Evolutionary conservation across 2,797 vertebrate genomes (phyloP).

Genomic region (Scolopax bukidnonensis): DNA sequence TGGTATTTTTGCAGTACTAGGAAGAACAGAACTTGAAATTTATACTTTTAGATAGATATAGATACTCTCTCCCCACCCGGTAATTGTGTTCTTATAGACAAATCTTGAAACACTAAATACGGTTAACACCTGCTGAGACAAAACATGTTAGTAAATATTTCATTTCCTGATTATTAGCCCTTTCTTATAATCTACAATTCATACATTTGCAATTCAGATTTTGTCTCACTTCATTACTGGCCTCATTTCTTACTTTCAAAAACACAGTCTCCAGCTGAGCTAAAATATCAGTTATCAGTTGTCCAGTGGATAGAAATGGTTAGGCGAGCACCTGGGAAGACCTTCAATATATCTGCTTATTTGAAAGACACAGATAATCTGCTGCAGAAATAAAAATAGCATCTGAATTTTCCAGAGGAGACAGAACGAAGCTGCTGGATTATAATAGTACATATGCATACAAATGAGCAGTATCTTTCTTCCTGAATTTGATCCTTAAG

Average conservation of each 20-base stretch:
- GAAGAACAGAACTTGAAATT: neutral
- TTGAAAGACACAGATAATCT: conserved; percentile 34
- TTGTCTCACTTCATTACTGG: neutral
- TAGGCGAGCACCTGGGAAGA: neutral
- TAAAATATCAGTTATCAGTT: neutral
- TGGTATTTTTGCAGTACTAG: neutral
- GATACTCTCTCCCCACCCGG: neutral
- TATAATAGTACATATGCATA: conserved; percentile 42
- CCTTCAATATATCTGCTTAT: neutral
- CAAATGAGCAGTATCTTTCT: neutral
- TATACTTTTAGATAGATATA: neutral
- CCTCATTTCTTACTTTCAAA: neutral
- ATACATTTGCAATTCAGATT: neutral
- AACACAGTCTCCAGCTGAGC: neutral
- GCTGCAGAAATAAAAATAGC: conserved; percentile 51
- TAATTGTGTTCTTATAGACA: neutral
- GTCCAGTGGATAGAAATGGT: neutral
- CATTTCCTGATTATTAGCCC: neutral
- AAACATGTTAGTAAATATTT: neutral
- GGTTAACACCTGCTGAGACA: neutral
- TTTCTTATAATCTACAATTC: neutral
- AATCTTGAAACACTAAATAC: neutral
- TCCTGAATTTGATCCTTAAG: conserved; percentile 23
- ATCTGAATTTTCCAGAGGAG: conserved; percentile 14
- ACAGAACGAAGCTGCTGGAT: neutral